These are phyloP conservation scores for Thalassoma bifasciatum DNA, from an alignment of 2,113 vertebrate species.

Conservation along the genomic window DNA sequence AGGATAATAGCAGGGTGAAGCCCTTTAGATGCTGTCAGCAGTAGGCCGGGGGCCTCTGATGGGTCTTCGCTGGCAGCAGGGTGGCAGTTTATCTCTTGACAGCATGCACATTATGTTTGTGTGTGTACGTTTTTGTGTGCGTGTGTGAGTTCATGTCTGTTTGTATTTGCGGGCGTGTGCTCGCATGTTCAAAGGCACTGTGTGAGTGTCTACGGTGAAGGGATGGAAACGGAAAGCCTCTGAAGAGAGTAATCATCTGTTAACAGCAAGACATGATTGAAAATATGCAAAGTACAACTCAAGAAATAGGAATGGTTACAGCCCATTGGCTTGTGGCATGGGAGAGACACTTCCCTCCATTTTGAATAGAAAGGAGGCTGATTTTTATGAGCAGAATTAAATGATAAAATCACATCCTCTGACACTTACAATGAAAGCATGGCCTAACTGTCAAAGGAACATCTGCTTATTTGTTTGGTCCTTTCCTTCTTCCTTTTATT, in stretches of 20 bases:
- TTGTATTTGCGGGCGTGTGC: slow-evolving; percentile 46
- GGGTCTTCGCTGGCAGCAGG: slow-evolving; percentile 61
- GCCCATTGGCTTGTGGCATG: slow-evolving; percentile 79
- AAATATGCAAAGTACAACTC: slow-evolving; percentile 83
- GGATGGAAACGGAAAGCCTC: slow-evolving; percentile 76
- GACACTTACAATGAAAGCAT: slow-evolving; percentile 75
- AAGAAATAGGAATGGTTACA: slow-evolving; percentile 79
- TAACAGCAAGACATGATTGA: slow-evolving; percentile 85
- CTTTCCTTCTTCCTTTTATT: slow-evolving; percentile 55
- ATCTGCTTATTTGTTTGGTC: slow-evolving; percentile 76
- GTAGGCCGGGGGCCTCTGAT: slow-evolving; percentile 59
- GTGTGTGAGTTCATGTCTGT: slow-evolving; percentile 29
- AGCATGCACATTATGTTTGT: slow-evolving; percentile 56
- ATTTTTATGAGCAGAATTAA: slow-evolving; percentile 79
- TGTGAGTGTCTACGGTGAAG: slow-evolving; percentile 64
- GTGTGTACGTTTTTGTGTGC: background rate
- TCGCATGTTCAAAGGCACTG: slow-evolving; percentile 66
- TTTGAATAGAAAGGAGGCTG: slow-evolving; percentile 68
- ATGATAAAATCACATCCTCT: slow-evolving; percentile 79
- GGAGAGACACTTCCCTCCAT: slow-evolving; percentile 71
- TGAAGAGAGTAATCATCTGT: slow-evolving; percentile 85
- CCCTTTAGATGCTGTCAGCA: slow-evolving; percentile 76
- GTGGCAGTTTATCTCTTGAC: slow-evolving; percentile 72
- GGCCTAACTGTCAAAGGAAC: slow-evolving; percentile 78
- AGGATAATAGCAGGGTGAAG: slow-evolving; percentile 59